Evolutionary conservation across 2,888 invertebrate species (phyloP).

Genomic region (Penaeus monodon): DNA sequence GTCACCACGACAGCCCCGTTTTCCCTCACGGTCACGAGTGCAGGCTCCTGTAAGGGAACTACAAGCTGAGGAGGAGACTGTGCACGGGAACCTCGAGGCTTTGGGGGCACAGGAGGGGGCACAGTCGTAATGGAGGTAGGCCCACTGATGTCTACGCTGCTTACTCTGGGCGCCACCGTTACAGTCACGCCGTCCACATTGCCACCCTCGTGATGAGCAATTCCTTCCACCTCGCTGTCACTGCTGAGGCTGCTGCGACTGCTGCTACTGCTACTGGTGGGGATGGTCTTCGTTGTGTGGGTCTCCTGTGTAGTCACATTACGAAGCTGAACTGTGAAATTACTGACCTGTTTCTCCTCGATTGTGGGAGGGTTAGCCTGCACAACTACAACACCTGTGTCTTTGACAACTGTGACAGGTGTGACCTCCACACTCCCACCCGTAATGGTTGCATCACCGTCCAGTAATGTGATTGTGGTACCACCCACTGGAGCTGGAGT

Average conservation of each 20-base stretch:
- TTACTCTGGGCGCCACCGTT: conserved; percentile 53
- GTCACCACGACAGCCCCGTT: conserved; percentile 58
- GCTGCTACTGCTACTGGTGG: conserved; percentile 56
- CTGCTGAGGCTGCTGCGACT: conserved; percentile 59
- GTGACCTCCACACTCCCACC: conserved; percentile 29
- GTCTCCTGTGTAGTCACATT: conserved; percentile 34
- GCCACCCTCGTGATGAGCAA: conserved; percentile 5
- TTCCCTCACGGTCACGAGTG: conserved; percentile 57
- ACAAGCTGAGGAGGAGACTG: conserved; percentile 47
- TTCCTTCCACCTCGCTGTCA: conserved; percentile 46
- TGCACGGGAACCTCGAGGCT: conserved; percentile 35
- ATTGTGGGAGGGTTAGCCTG: conserved; percentile 33
- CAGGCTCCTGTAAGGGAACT: conserved; percentile 33
- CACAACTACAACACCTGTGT: conserved; percentile 43
- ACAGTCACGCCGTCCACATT: conserved; percentile 48
- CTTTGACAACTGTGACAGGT: conserved; percentile 15
- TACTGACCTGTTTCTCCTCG: conserved; percentile 40
- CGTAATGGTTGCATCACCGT: conserved; percentile 47
- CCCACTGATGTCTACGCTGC: conserved; percentile 45
- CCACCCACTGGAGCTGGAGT: conserved; percentile 48
- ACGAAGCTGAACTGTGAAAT: conserved; percentile 56
- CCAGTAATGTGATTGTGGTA: conserved; percentile 58
- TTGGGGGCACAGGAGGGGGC: conserved; percentile 53
- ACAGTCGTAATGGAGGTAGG: conserved; percentile 10
- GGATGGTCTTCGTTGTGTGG: conserved; percentile 25